Percentiles rank a stretch among this genome's conserved stretches.
These are phyloP conservation scores for Collichthys lucidus DNA, from an alignment of 2,113 vertebrate genomes.

Conservation along the genomic window DNA sequence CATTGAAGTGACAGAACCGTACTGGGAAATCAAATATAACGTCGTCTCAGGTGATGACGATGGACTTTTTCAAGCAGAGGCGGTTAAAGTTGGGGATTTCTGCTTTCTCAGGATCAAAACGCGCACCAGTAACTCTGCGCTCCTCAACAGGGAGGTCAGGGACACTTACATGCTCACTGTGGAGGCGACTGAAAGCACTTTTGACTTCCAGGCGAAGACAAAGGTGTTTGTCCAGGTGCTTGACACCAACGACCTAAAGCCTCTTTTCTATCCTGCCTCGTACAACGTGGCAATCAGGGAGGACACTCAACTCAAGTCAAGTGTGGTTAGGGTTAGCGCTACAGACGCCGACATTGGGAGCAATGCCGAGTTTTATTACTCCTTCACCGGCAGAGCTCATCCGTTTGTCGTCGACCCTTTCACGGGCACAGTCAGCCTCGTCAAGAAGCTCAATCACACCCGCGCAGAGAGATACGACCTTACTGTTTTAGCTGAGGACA, in stretches of 20 bases:
- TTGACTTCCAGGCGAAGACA: constrained; percentile 84
- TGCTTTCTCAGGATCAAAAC: constrained; percentile 94
- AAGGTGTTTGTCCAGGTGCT: constrained; percentile 91
- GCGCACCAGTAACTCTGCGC: constrained; percentile 88
- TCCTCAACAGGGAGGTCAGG: constrained; percentile 93
- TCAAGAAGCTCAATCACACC: constrained; percentile 88
- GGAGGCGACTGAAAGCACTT: constrained; percentile 89
- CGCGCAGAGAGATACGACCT: constrained; percentile 86
- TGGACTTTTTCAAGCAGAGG: constrained; percentile 90
- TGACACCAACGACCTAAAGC: constrained; percentile 95
- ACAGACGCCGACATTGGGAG: constrained; percentile 94
- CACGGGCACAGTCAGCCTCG: constrained; percentile 88
- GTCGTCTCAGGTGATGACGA: constrained; percentile 89
- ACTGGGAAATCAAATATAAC: constrained; percentile 88
- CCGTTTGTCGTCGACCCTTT: constrained; percentile 91
- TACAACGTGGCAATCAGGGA: constrained; percentile 90
- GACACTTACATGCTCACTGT: constrained; percentile 91
- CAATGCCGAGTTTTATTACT: constrained; percentile 93
- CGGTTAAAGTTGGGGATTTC: constrained; percentile 89
- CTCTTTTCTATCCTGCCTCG: constrained; percentile 95
- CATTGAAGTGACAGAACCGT: constrained; percentile 82
- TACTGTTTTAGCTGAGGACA: constrained; percentile 93
- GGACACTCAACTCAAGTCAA: constrained; percentile 86
- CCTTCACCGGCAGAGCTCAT: constrained; percentile 86
- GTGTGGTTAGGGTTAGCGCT: constrained; percentile 89